phyloP scores from a whole-genome alignment of 2,113 vertebrate species.

The Cricetomys ansorgei region DNA sequence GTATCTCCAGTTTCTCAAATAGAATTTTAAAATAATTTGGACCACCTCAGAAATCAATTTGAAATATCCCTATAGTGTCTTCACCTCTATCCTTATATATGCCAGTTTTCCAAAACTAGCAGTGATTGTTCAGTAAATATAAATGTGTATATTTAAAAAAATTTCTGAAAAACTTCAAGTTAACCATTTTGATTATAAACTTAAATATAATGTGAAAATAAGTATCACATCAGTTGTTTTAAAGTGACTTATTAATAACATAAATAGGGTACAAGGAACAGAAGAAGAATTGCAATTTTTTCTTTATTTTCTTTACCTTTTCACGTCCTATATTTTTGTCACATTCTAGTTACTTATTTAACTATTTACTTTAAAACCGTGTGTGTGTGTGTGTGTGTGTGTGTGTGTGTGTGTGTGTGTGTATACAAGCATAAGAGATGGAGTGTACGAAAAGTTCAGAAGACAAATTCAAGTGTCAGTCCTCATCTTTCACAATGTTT shows the following conservation, averaged over 20 bases:
- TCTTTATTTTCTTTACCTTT: not conserved
- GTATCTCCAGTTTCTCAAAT: not conserved
- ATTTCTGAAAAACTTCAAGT: slow-evolving; percentile 21
- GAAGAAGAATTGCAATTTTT: not conserved
- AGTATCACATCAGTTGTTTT: not conserved
- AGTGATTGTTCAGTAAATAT: not conserved
- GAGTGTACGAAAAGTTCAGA: not conserved
- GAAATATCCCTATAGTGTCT: not conserved
- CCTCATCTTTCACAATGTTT: not conserved
- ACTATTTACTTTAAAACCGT: not conserved
- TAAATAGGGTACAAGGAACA: not conserved
- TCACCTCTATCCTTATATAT: not conserved
- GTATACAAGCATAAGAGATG: too few relatives aligned
- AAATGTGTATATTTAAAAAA: not conserved
- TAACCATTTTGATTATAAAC: not conserved
- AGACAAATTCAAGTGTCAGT: not conserved
- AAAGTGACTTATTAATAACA: slow-evolving; percentile 54
- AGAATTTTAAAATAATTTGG: not conserved
- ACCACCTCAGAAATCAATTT: not conserved
- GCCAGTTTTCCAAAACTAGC: not conserved
- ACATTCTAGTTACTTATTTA: not conserved
- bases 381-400: not conserved
- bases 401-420: not conserved
- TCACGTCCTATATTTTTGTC: not conserved
- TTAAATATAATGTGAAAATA: too few relatives aligned